These are phyloP conservation scores for Campoletis sonorensis DNA, from an alignment of 1,140 invertebrate genomes.

Conservation along the genomic window DNA sequence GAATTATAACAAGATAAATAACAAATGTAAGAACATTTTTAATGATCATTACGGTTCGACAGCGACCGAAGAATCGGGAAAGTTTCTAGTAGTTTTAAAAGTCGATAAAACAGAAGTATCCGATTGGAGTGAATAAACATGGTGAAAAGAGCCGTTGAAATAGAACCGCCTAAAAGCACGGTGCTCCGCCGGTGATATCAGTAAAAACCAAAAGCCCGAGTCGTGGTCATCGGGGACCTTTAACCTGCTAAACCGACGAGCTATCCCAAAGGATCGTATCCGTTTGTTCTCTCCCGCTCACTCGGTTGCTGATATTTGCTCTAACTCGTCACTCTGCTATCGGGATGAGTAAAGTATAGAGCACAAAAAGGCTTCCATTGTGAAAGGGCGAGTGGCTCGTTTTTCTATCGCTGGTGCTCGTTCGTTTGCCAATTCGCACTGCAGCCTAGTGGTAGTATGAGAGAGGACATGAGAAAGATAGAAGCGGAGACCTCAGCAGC, in stretches of 20 bases:
- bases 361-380: constrained; percentile 59
- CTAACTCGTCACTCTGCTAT: constrained; percentile 21
- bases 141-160: constrained; percentile 14
- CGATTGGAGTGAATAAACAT: not conserved
- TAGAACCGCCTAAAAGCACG: not conserved
- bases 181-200: not conserved
- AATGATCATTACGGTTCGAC: too few species aligned
- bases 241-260: constrained; percentile 36
- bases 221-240: constrained; percentile 26
- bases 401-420: constrained; percentile 58
- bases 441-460: constrained; percentile 50
- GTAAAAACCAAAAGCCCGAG: constrained; percentile 31
- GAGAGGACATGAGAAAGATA: constrained; percentile 40
- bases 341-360: constrained; percentile 41
- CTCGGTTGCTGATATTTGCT: not conserved
- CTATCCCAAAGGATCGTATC: constrained; percentile 27
- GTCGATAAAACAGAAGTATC: not conserved
- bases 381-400: constrained; percentile 48
- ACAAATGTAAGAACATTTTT: too few species aligned
- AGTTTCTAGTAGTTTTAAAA: not conserved
- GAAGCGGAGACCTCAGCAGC: constrained; percentile 18
- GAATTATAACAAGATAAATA: too few species aligned
- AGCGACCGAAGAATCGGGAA: not conserved
- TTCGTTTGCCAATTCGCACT: constrained; percentile 63
- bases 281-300: constrained; percentile 5